Conservation (phyloP, 92 coral and sea anemone genomes). For the Epizoanthus illoricatus region DNA sequence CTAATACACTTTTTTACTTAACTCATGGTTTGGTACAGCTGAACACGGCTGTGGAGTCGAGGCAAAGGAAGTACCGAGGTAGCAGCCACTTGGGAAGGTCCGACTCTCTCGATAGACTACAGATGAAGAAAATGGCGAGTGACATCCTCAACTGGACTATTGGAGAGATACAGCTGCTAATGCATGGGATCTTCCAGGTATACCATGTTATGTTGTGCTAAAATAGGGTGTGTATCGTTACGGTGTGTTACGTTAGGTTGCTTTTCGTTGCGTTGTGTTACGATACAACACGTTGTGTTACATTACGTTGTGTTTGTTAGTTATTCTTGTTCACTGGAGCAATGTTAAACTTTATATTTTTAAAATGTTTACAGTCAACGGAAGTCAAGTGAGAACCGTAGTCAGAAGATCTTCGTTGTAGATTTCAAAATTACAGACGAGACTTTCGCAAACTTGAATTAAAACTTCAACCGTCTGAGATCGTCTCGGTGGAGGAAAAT, state of each 20-base stretch:
- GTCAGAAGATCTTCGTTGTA: too few species aligned
- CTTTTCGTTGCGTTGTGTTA: neutral
- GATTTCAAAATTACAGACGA: too few species aligned
- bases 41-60: constrained; percentile 82
- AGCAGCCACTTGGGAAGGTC: constrained; percentile 87
- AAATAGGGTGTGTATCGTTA: neutral
- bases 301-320: neutral
- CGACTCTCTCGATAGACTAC: constrained; percentile 84
- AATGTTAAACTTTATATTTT: too few species aligned
- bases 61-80: constrained; percentile 79
- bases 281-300: too few species aligned
- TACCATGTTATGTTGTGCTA: neutral
- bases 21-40: constrained; percentile 48
- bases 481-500: too few species aligned
- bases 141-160: constrained; percentile 88
- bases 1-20: neutral
- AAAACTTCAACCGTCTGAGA: too few species aligned
- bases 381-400: too few species aligned
- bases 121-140: constrained; percentile 95
- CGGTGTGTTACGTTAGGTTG: neutral
- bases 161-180: constrained; percentile 84
- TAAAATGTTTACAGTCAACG: too few species aligned
- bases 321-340: neutral
- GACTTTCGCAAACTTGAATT: too few species aligned
- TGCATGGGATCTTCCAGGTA: constrained; percentile 96